A percentile compares a stretch with the other conserved stretches of the same genome.
Conservation (phyloP, 2,888 invertebrate species). For the Ochropleura leucogaster region DNA sequence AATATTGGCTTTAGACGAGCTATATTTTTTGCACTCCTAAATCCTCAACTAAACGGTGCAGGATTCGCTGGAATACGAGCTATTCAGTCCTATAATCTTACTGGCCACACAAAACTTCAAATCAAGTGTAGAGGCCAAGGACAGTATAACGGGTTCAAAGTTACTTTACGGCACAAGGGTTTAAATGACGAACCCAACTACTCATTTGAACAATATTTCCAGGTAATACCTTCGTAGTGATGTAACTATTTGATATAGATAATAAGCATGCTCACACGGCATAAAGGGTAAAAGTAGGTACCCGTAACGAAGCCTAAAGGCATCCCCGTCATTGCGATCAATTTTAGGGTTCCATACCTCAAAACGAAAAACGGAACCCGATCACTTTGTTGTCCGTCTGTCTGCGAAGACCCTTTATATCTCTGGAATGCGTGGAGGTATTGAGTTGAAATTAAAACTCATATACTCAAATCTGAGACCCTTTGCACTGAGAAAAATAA, state of each 20-base stretch:
- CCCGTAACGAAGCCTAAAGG: no score
- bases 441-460: no score
- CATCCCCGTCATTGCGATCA: no score
- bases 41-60: conserved; percentile 92
- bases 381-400: no score
- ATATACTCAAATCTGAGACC: no score
- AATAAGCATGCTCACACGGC: neutral
- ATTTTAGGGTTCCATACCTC: no score
- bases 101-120: conserved; percentile 85
- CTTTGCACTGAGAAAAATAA: no score
- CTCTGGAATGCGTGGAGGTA: no score
- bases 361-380: no score
- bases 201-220: conserved; percentile 91
- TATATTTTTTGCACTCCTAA: conserved; percentile 91
- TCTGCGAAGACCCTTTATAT: no score
- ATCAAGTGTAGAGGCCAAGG: conserved; percentile 91
- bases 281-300: no score
- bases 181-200: conserved; percentile 90
- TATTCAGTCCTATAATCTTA: conserved; percentile 87
- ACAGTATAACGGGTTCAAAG: conserved; percentile 90
- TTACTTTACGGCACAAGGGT: conserved; percentile 91
- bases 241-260: neutral
- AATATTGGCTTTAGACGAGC: conserved; percentile 91
- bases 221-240: conserved; percentile 78
- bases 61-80: conserved; percentile 92